Conservation (phyloP, 2,797 vertebrate genomes). For the Sebastes miniatus region DNA sequence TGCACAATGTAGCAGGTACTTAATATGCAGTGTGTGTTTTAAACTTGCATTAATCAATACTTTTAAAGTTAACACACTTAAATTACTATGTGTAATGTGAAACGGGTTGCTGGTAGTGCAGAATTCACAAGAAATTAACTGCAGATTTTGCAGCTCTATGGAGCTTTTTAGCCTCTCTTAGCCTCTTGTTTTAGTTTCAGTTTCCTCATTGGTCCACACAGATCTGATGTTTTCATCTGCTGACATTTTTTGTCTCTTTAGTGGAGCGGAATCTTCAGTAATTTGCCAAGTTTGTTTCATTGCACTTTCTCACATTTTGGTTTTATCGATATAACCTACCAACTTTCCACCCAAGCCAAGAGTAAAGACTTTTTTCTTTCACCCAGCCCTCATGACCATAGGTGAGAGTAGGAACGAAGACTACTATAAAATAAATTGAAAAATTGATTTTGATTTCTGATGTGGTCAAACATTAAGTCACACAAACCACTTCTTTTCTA, state of each 20-base stretch:
- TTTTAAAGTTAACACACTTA: not conserved
- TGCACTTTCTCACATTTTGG: not conserved
- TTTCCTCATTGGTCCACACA: not conserved
- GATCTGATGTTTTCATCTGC: not conserved
- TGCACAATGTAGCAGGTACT: not conserved
- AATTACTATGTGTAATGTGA: not conserved
- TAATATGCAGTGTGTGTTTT: not conserved
- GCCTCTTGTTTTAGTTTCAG: not conserved
- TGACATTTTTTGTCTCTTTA: too few relatives aligned
- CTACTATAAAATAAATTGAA: too few relatives aligned
- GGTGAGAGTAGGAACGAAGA: too few relatives aligned
- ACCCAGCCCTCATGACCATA: too few relatives aligned
- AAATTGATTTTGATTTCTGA: too few relatives aligned
- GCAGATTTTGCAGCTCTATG: not conserved
- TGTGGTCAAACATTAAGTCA: too few relatives aligned
- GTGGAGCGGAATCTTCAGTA: not conserved
- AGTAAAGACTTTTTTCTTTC: too few relatives aligned
- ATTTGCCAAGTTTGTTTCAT: not conserved
- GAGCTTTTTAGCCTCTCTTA: not conserved
- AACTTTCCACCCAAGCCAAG: not conserved
- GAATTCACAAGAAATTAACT: not conserved
- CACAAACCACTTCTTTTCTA: not conserved
- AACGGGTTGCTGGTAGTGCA: not conserved
- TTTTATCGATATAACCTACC: not conserved
- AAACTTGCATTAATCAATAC: not conserved